These are phyloP conservation scores for Crotalus viridis DNA, from an alignment of 2,113 vertebrate species.

Conservation along the genomic window DNA sequence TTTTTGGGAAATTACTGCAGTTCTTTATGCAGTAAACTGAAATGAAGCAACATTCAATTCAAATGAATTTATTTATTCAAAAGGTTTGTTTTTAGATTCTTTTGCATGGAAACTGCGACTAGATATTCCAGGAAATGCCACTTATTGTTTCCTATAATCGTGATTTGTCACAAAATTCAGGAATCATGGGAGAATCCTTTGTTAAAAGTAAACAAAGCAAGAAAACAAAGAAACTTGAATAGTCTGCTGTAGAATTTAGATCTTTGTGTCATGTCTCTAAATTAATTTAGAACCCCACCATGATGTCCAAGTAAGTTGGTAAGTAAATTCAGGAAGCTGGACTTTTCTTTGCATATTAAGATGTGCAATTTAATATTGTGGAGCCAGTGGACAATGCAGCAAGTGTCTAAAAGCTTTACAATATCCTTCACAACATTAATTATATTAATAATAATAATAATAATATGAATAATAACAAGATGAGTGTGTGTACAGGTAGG, in stretches of 20 bases:
- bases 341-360: background rate
- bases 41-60: background rate
- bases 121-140: background rate
- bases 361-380: background rate
- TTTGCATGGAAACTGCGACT: background rate
- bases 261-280: background rate
- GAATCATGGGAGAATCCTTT: background rate
- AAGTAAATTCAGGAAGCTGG: background rate
- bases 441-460: background rate
- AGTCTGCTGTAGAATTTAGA: background rate
- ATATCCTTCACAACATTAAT: conserved; percentile 9
- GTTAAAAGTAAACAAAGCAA: background rate
- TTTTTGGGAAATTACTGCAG: background rate
- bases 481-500: background rate
- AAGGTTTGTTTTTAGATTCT: background rate
- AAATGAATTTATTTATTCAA: background rate
- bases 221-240: background rate
- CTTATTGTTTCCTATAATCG: background rate
- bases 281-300: background rate
- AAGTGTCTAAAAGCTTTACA: background rate
- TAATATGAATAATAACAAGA: background rate
- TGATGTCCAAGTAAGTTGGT: too few relatives aligned
- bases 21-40: background rate
- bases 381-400: background rate
- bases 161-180: background rate